Evolutionary conservation across 2,888 invertebrate species (phyloP), one percentile per base, ranked within the genome.

Genomic region (Orthosia incerta): DNA sequence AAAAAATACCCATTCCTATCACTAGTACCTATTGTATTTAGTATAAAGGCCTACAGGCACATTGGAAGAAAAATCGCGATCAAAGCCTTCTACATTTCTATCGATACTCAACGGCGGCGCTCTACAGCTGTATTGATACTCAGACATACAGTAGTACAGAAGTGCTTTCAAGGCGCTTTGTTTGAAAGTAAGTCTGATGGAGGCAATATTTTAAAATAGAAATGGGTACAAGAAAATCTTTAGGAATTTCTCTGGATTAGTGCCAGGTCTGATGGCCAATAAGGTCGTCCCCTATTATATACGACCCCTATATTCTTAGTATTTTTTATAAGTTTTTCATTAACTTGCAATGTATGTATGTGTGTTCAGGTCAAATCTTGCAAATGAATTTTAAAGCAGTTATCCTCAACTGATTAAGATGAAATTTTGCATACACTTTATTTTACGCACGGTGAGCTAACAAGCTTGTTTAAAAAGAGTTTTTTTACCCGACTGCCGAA

Each of bases 81-180:
- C 70, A 53, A 74, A 77, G 70, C 31, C 46, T 59, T 68, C 69
- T 57, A 69, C 78, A 18, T 53, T 45, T 73, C 15, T 74, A 74
- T 74, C 77, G 74, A 53, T 77, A 59, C 78, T 77, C 78, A 26
- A 48, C n/a, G 4, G 69, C 13, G 5, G n/a, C 39, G 63, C 51
- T 67, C 39, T 16, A 53, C 23, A 7, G 51, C 70, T 26, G 57
- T 77, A 74, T 77, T 46, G 23, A 59, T 59, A 77, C 77, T 68
- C 68, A 74, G 39, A 5, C 46, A 20, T 15, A 13, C 15, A 76
- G 57, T 50, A 31, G 63, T 31, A 2, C 9, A 39, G 57, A 56
- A 39, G 57, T 50, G 71, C 46, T 51, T 12, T 59, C n/a, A n/a
- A 48, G 68, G 12, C 23, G 68, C 51, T 69, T 74, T 74, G 78